Base-by-base conservation (phyloP, 2,888 invertebrate species). In the Theristus sp. region DNA sequence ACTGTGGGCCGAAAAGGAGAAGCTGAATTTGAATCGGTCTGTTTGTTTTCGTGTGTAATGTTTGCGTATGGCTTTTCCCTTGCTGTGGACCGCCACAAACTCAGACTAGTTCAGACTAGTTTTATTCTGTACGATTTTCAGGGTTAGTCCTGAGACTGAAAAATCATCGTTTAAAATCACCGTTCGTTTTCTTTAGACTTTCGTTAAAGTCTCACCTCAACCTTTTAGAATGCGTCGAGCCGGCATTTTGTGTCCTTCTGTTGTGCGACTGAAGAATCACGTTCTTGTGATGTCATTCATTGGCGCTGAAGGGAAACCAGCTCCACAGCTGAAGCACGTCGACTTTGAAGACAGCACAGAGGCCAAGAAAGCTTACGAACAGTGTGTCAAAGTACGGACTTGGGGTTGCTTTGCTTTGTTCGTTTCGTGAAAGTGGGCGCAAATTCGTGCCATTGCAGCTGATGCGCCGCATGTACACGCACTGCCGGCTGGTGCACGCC, bases 1-100 rank as follows among this genome's bases (percentile, higher is more conserved):
- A 65, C 72, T 81, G 61, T 82, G 82, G 82, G 81, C 82, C 0
- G 81, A 81, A 70, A 81, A 82, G 68, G 82, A 82, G 70, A 76
- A 77, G 69, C 76, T 79, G 65, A 82, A 82, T 68, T 70, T 82
- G 28, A 74, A 73, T 53, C 74, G 80, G 77, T 76, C n/a, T n/a
- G n/a, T n/a, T n/a, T n/a, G n/a, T n/a, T n/a, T n/a, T n/a, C n/a
- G n/a, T n/a, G n/a, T n/a, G n/a, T n/a, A n/a, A n/a, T n/a, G n/a
- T n/a, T n/a, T n/a, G n/a, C n/a, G n/a, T n/a, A n/a, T n/a, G n/a
- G n/a, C n/a, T n/a, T n/a, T n/a, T n/a, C n/a, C n/a, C n/a, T n/a
- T n/a, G n/a, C n/a, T n/a, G n/a, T n/a, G n/a, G n/a, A n/a, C n/a
- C n/a, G n/a, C n/a, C n/a, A n/a, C n/a, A n/a, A n/a, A n/a, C n/a